A percentile compares a stretch with the other conserved stretches of the same genome.
Evolutionary conservation across 2,797 vertebrate genomes (phyloP).

Genomic region (Acrossocheilus wenchowensis): DNA sequence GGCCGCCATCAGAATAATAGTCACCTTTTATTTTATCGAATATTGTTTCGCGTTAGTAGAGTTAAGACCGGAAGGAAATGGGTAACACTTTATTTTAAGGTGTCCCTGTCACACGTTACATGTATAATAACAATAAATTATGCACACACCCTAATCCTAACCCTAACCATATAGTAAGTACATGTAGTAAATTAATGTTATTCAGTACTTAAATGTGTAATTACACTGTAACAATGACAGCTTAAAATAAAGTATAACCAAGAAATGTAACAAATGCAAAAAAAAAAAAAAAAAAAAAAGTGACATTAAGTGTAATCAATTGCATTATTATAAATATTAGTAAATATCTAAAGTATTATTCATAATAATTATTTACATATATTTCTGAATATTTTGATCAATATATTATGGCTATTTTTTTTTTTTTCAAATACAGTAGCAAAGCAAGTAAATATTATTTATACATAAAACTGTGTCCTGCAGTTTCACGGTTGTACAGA

Average conservation of each 20-base stretch:
- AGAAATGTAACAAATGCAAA: neutral
- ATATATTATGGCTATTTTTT: neutral
- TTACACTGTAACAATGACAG: neutral
- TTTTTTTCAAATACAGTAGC: neutral
- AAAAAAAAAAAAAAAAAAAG: neutral
- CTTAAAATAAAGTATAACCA: neutral
- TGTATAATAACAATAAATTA: neutral
- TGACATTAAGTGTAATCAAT: too few relatives aligned
- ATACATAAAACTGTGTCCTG: slow-evolving; percentile 5
- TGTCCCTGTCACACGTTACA: neutral
- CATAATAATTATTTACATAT: neutral
- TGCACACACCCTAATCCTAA: neutral
- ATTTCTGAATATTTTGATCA: neutral
- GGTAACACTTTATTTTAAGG: neutral
- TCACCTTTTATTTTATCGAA: slow-evolving; percentile 10
- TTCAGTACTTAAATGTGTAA: too few relatives aligned
- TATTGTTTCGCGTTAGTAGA: neutral
- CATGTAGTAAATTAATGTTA: too few relatives aligned
- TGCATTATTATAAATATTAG: neutral
- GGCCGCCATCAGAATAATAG: neutral
- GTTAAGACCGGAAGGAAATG: neutral
- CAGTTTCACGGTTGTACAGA: neutral
- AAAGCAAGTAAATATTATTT: neutral
- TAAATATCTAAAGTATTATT: neutral
- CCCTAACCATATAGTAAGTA: too few relatives aligned